Evolutionary conservation across 2,113 vertebrate species (phyloP).

Genomic region (Oxyruncus cristatus): DNA sequence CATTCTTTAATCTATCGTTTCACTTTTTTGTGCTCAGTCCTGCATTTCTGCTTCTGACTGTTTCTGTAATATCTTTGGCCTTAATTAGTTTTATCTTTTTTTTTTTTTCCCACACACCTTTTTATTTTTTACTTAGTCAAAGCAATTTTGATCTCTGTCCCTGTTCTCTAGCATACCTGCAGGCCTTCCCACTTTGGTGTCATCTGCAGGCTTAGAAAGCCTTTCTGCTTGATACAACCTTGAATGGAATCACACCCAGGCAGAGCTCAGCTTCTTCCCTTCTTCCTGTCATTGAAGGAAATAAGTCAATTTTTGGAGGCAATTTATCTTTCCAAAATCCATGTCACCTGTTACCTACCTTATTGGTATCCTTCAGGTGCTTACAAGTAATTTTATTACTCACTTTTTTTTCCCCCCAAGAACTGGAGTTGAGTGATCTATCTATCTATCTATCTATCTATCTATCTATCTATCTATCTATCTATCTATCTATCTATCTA

Average conservation of each 20-base stretch:
- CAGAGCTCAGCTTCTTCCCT: background rate
- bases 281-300: background rate
- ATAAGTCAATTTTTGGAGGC: background rate
- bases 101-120: background rate
- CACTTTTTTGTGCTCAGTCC: background rate
- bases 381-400: background rate
- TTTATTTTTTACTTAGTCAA: background rate
- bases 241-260: background rate
- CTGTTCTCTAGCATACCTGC: background rate
- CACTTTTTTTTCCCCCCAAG: accelerated
- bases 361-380: background rate
- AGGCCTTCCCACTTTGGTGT: background rate
- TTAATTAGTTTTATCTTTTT: background rate
- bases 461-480: background rate
- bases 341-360: background rate
- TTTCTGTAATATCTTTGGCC: background rate
- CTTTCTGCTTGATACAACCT: background rate
- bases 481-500: background rate
- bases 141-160: background rate
- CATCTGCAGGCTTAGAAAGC: background rate
- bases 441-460: background rate
- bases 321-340: background rate
- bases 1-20: background rate
- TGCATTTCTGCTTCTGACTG: background rate
- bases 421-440: background rate